Evolutionary conservation across 2,797 vertebrate species (phyloP), one percentile per base, ranked within the genome.

Genomic region (Schizothorax lantsangensis): DNA sequence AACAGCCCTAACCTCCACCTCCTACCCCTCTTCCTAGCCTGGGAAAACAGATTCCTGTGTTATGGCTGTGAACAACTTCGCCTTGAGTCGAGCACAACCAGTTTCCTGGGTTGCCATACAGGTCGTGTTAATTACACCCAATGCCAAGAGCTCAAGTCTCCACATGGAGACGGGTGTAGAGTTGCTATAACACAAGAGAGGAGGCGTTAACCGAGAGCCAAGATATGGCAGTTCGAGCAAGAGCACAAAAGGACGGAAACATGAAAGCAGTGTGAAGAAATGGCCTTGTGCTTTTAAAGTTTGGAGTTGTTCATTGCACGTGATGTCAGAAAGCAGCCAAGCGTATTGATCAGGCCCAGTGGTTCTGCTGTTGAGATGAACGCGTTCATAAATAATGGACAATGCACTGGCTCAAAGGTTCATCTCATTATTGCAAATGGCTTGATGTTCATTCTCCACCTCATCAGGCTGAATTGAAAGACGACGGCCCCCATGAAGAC

Each of bases 101-200:
- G 90, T 92, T 92, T 91, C 87, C 66, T 89, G 87, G 89, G 91
- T 84, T 90, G 85, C 86, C 81, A 80, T 86, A 84, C 91, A 90
- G 86, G 80, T 92, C 62, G 79, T 74, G 84, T 90, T 92, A 90
- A 92, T 91, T 89, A 92, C 86, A 81, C 38, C 9, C 64, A 72
- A 90, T 88, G 85, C 73, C 83, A 87, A 74, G 83, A 69, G 81
- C 87, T 88, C 47, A 77, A 73, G 59, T 84, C 88, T 79, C 86
- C 8, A 49, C 75, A 81, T 54, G 66, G 10, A 86, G 26, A 87
- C 2, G 23, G 40, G 36, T 79, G 82, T 91, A 82, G 19, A 40
- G 43, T 90, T 90, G 89, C 79, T 89, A 78, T 78, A 91, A 40
- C 69, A 75, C 21, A 66, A 30, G 88, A 90, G 38, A 89, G 36